These are phyloP conservation scores for Nymphalis urticae DNA, from an alignment of 2,888 invertebrate genomes.

Conservation along the genomic window DNA sequence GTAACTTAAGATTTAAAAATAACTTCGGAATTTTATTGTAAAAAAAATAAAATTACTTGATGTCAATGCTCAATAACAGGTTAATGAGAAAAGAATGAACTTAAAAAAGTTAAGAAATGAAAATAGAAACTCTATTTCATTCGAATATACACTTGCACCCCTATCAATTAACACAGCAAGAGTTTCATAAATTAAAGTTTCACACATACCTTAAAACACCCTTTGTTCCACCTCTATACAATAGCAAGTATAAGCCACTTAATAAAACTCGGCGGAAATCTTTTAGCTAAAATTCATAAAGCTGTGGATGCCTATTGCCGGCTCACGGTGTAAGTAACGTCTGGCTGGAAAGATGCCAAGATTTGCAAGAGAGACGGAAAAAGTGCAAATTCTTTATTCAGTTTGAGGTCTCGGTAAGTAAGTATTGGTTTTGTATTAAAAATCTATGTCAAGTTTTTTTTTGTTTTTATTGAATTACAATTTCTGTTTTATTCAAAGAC, in stretches of 20 bases:
- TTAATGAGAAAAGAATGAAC: too few species aligned
- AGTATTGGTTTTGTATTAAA: conserved; percentile 5
- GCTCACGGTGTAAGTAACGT: conserved; percentile 32
- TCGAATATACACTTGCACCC: neutral
- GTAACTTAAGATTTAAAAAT: too few species aligned
- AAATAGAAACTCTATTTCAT: neutral
- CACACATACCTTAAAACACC: neutral
- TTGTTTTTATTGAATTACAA: neutral
- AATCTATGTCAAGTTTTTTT: neutral
- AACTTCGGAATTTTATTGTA: too few species aligned
- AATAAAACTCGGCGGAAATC: conserved; percentile 7
- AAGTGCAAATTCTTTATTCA: conserved; percentile 25
- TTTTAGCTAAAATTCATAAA: conserved; percentile 21
- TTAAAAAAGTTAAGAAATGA: neutral
- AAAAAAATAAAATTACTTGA: too few species aligned
- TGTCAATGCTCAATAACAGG: too few species aligned
- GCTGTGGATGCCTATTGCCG: conserved; percentile 26
- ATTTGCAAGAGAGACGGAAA: conserved; percentile 29
- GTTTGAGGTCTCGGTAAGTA: conserved; percentile 23
- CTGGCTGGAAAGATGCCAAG: conserved; percentile 33
- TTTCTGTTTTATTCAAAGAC: neutral
- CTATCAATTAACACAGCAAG: neutral
- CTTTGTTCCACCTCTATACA: neutral
- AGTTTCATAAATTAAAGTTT: neutral
- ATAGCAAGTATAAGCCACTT: neutral